Evolutionary conservation across 2,797 vertebrate genomes (phyloP), one percentile per base, ranked within the genome.

Genomic region (Lacerta viridis): DNA sequence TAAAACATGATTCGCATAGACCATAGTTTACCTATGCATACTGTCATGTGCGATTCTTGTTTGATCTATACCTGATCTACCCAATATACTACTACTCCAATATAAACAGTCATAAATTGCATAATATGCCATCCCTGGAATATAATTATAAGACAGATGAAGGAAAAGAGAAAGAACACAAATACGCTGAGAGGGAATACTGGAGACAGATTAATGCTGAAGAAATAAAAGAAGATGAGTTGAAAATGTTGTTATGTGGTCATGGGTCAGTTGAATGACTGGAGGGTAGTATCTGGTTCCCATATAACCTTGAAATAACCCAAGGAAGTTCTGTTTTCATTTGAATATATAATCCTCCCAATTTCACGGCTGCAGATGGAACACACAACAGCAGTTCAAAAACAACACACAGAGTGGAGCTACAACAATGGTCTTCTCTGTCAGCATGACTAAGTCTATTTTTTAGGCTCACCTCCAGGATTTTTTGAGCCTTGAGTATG

Each of bases 381-480:
- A 33, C 78, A 50, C 18, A 46, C 25, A 64, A 33, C 43, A 83
- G 43, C 15, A 85, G 17, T 23, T 46, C 27, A 33, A 46, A 68
- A 78, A 75, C 46, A 39, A 41, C 20, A 27, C 7, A 78, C 18
- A 68, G 17, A 46, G 39, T 18, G 11, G 1, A 46, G 17, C 61
- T 55, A 66, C 59, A 39, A 68, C 27, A 78, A 41, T 33, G 9
- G 27, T 78, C 55, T 27, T 69, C 11, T 79, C 20, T 79, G 76
- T n/a, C 17, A n/a, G 50, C 27, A n/a, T 59, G 25, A 80, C 61
- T 72, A 72, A 41, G 33, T 43, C 9, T 41, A 72, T 74, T 80
- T 87, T 87, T 76, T 33, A 72, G 85, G 66, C 64, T 64, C 64
- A 71, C 2, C 33, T 71, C 76, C 77, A 86, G 4, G 46, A 50